Evolutionary conservation across 2,888 invertebrate species (phyloP).

Genomic region (Lasioglossum calceatum): DNA sequence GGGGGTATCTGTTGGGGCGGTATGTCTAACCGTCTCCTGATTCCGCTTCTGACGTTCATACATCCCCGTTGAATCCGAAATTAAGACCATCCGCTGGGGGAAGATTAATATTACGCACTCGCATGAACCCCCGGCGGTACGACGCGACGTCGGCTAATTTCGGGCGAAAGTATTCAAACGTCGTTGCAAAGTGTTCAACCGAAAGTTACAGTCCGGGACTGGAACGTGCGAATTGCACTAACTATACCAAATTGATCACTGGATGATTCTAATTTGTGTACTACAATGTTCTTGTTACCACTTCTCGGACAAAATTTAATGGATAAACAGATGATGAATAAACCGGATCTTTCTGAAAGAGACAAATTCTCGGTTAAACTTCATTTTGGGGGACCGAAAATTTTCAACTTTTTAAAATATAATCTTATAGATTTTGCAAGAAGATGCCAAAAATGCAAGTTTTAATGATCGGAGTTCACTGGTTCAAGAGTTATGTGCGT

Average conservation of each 20-base stretch:
- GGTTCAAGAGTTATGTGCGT: too few species aligned
- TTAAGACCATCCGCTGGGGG: conserved; percentile 51
- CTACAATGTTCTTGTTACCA: not conserved
- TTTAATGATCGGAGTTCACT: too few species aligned
- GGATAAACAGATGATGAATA: too few species aligned
- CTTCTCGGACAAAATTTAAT: too few species aligned
- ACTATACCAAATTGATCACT: not conserved
- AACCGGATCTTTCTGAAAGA: too few species aligned
- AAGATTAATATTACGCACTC: conserved; percentile 55
- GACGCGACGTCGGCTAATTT: not conserved
- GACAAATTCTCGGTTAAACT: too few species aligned
- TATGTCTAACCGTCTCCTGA: conserved; percentile 55
- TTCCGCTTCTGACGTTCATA: conserved; percentile 56
- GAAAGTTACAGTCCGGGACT: not conserved
- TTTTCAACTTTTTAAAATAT: too few species aligned
- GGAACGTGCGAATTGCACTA: not conserved
- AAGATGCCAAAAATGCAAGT: too few species aligned
- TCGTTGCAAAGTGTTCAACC: conserved; percentile 1
- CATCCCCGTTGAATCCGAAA: conserved; percentile 64
- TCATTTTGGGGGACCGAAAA: too few species aligned
- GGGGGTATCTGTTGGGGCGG: conserved; percentile 60
- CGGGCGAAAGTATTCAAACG: not conserved
- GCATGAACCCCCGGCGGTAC: not conserved
- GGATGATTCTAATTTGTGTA: not conserved
- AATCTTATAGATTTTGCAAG: too few species aligned